Conservation (phyloP, 2,888 invertebrate genomes). For the Lingula anatina region DNA sequence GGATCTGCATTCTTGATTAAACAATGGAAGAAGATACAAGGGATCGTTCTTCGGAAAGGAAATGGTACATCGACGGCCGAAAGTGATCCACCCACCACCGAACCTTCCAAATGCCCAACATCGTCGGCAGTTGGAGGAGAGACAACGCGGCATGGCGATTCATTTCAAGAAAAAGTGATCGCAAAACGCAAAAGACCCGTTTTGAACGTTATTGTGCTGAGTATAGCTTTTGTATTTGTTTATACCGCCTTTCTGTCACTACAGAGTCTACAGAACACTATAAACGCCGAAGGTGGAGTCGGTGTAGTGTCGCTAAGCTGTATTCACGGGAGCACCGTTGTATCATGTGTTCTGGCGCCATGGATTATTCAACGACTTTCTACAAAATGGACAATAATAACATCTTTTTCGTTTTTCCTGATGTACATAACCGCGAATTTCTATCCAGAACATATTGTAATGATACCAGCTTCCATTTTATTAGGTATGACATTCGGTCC, state of each 20-base stretch:
- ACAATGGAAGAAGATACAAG: too few species aligned
- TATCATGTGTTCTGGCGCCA: constrained; percentile 44
- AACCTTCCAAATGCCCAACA: too few species aligned
- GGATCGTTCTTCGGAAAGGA: too few species aligned
- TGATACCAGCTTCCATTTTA: constrained; percentile 37
- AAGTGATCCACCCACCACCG: too few species aligned
- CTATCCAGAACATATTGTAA: constrained; percentile 33
- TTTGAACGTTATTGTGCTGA: constrained; percentile 40
- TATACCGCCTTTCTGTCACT: constrained; percentile 44
- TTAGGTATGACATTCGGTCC: constrained; percentile 42
- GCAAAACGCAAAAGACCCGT: constrained; percentile 22
- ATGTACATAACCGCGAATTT: constrained; percentile 42
- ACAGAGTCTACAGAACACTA: constrained; percentile 40
- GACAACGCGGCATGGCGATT: too few species aligned
- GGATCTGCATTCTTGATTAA: too few species aligned
- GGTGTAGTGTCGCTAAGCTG: constrained; percentile 42
- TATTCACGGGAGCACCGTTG: constrained; percentile 39
- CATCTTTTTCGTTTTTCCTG: constrained; percentile 32
- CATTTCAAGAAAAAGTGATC: background rate
- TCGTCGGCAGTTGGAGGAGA: too few species aligned
- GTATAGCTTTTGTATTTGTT: constrained; percentile 42
- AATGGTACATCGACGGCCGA: too few species aligned
- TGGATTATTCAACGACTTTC: constrained; percentile 38
- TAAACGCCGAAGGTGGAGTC: constrained; percentile 33
- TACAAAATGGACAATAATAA: constrained; percentile 45